Base-by-base conservation (phyloP, 2,113 vertebrate genomes). In the Gavia stellata region DNA sequence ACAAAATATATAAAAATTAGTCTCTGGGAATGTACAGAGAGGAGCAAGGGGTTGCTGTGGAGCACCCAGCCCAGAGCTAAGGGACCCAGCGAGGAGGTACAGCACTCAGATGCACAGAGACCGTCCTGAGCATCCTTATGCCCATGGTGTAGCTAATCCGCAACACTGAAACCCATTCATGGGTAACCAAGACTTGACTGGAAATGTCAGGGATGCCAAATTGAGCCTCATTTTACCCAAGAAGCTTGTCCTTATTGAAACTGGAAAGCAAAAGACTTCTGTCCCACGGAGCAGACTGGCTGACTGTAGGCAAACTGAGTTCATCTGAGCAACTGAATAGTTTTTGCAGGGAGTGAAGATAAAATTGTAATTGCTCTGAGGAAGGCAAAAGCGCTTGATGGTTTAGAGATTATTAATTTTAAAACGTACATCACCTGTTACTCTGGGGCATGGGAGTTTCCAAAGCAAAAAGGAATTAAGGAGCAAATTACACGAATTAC, bases 111-210 rank as follows among this genome's bases (percentile, higher is more conserved):
- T 25, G 40, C 77, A 47, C 3, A 0, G 3, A 49, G 28, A 74
- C 11, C 33, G 17, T 7, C 63, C 67, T 12, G 4, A 80, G 49
- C 68, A 70, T 9, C 75, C 33, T 62, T 19, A 0, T 9, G 40
- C 17, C 52, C 0, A 0, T 2, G 9, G 20, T 7, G 18, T 2
- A 33, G 50, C 31, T 70, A 36, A 81, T 20, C 33, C 7, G 2
- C 42, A 17, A 42, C 70, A 62, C 73, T 10, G 0, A 44, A 78
- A 84, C 3, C 15, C 45, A 12, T 24, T 24, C 36, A 8, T 1
- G 17, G 45, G 68, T 44, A 36, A 38, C 9, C 49, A 45, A 36
- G 38, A n/a, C 38, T 17, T 52, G 70, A 26, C 29, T 94, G 61
- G 61, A 85, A 86, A 62, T 3, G 14, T 24, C 77, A 82, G 74